Conservation (phyloP, 2,113 vertebrate species). For the Galbula dea region DNA sequence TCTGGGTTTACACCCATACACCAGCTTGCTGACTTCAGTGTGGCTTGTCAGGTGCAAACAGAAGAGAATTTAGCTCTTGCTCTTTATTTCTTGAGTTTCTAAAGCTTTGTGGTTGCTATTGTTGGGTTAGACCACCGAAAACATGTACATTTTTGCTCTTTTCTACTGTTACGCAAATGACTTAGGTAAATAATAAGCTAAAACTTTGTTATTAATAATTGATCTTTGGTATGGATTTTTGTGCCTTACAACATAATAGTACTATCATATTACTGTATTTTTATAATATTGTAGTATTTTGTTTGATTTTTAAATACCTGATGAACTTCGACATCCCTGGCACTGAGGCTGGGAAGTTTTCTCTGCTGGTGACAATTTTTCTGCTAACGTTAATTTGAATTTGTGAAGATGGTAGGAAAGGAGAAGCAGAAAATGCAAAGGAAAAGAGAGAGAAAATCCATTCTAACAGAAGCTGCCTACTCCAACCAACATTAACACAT, state of each 20-base stretch:
- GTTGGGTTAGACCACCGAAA: conserved; percentile 12
- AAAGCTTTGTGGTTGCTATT: not conserved
- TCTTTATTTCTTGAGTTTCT: not conserved
- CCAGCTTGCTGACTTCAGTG: conserved; percentile 3
- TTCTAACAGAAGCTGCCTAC: conserved; percentile 27
- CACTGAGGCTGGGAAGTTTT: conserved; percentile 38
- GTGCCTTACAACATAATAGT: not conserved
- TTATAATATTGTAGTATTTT: conserved; percentile 11
- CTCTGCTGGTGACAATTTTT: conserved; percentile 34
- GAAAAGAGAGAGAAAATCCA: not conserved
- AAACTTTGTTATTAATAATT: conserved; percentile 34
- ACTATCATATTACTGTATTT: conserved; percentile 27
- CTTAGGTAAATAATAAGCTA: not conserved
- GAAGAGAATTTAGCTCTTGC: not conserved
- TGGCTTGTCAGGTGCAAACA: conserved; percentile 40
- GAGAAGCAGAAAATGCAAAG: not conserved
- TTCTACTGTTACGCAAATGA: not conserved
- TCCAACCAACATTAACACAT: conserved; percentile 14
- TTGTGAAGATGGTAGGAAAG: conserved; percentile 11
- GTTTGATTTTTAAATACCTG: conserved; percentile 53
- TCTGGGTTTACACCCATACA: not conserved
- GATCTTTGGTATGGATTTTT: conserved; percentile 32
- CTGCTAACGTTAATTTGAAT: conserved; percentile 48
- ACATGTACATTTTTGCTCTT: not conserved
- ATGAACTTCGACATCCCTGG: conserved; percentile 43